Percentiles rank a stretch among this genome's conserved stretches.
These are phyloP conservation scores for Gymnodraco acuticeps DNA, from an alignment of 2,797 vertebrate genomes.

Conservation along the genomic window DNA sequence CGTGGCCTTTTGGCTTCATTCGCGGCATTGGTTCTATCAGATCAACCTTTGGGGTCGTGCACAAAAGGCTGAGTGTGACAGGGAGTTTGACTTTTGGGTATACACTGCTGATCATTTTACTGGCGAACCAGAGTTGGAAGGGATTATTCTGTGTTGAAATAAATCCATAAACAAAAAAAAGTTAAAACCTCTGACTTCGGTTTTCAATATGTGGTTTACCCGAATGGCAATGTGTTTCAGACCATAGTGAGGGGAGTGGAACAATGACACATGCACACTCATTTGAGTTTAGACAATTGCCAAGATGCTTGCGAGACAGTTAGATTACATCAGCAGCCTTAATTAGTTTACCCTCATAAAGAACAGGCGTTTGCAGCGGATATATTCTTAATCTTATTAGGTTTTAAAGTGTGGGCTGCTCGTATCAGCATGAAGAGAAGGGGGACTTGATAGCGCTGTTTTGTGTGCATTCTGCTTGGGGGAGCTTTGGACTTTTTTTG, in stretches of 20 bases:
- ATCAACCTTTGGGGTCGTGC: not conserved
- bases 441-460: constrained; percentile 23
- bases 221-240: too few species aligned
- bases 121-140: too few species aligned
- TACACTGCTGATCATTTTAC: too few species aligned
- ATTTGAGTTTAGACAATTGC: too few species aligned
- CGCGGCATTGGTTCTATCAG: constrained; percentile 22
- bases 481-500: constrained; percentile 36
- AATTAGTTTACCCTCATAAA: not conserved
- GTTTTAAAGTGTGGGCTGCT: not conserved
- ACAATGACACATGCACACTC: too few species aligned
- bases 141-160: not conserved
- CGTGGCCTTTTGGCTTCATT: constrained; percentile 48
- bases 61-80: not conserved
- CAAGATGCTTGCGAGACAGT: not conserved
- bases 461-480: constrained; percentile 24
- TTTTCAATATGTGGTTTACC: too few species aligned
- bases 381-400: not conserved
- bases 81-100: not conserved
- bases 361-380: not conserved
- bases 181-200: too few species aligned
- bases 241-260: not conserved
- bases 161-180: too few species aligned
- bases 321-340: not conserved
- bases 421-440: not conserved